Evolutionary conservation across 2,888 invertebrate species (phyloP).

Genomic region (Zhuqinia jingwanae): DNA sequence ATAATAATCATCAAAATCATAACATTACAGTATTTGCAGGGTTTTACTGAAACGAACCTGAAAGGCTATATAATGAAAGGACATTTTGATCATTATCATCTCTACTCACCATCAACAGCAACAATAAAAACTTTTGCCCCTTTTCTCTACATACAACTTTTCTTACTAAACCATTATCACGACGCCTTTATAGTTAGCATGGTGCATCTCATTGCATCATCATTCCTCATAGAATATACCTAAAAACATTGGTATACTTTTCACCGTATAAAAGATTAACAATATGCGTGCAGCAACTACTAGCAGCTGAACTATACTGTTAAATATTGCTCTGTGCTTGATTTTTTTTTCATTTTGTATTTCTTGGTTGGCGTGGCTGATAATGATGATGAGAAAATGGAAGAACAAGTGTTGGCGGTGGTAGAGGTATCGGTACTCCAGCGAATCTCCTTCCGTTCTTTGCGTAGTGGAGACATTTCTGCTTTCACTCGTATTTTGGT

Average conservation of each 20-base stretch:
- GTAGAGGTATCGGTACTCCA: too few relatives aligned
- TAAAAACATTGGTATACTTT: background rate
- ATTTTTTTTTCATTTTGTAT: background rate
- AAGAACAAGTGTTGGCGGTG: conserved; percentile 20
- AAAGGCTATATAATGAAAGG: background rate
- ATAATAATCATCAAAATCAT: background rate
- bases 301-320: background rate
- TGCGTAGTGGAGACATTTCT: too few relatives aligned
- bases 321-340: background rate
- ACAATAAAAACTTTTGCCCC: conserved; percentile 9
- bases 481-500: background rate
- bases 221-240: background rate
- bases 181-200: background rate
- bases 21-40: too few relatives aligned
- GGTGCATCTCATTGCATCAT: conserved; percentile 26
- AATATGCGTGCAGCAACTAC: background rate
- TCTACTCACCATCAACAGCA: background rate
- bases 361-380: conserved; percentile 21
- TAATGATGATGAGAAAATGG: conserved; percentile 42
- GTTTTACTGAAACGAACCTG: too few relatives aligned
- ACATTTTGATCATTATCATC: conserved; percentile 9
- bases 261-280: background rate
- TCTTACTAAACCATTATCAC: conserved; percentile 26
- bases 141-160: conserved; percentile 34
- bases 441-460: background rate